Conservation (phyloP, 2,888 invertebrate genomes). For the Pelosia muscerda region DNA sequence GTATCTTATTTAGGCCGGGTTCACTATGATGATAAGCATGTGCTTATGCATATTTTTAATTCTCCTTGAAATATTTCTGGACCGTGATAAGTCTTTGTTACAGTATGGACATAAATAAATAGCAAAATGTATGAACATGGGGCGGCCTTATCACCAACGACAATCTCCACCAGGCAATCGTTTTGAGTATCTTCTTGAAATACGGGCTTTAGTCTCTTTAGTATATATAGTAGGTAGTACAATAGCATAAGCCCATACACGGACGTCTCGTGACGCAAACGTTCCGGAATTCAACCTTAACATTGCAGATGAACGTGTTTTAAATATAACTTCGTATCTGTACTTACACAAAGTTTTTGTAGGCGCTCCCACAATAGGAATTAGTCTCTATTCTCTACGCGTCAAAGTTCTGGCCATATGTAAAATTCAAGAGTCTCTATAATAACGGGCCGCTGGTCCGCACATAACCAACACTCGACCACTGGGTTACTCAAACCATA, state of each 20-base stretch:
- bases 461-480: conserved; percentile 58
- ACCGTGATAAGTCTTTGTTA: no score
- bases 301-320: conserved; percentile 82
- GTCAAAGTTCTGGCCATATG: conserved; percentile 28
- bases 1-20: no score
- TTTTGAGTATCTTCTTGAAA: no score
- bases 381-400: conserved; percentile 50
- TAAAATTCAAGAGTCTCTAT: conserved; percentile 21
- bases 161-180: no score
- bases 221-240: neutral
- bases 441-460: conserved; percentile 36
- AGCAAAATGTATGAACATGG: no score
- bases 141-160: no score
- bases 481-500: conserved; percentile 63
- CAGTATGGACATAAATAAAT: no score
- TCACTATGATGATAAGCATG: no score
- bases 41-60: neutral
- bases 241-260: conserved; percentile 57
- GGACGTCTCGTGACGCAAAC: conserved; percentile 72
- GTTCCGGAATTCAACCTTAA: conserved; percentile 84
- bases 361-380: conserved; percentile 58
- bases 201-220: no score
- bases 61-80: neutral
- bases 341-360: conserved; percentile 60
- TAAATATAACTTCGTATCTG: conserved; percentile 80